Conservation (phyloP, 2,888 invertebrate genomes). For the Hecatera dysodea region DNA sequence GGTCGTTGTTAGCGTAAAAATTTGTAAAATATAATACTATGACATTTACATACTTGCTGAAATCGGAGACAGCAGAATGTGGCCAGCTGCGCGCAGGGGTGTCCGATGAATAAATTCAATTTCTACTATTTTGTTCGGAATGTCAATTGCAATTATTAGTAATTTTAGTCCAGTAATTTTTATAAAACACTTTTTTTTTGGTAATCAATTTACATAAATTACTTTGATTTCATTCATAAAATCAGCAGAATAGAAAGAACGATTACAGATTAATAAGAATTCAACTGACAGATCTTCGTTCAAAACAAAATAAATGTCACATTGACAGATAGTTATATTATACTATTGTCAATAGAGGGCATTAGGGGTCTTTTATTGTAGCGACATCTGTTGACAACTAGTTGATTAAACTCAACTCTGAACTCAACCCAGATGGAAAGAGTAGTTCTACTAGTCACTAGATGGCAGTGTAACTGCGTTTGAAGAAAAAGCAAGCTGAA, state of each 20-base stretch:
- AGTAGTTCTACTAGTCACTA: constrained; percentile 25
- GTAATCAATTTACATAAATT: constrained; percentile 6
- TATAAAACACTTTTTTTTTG: background rate
- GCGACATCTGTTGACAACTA: constrained; percentile 39
- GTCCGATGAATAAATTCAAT: constrained; percentile 77
- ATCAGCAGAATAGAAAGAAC: background rate
- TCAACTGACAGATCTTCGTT: constrained; percentile 11
- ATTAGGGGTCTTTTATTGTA: background rate
- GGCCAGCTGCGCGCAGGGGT: constrained; percentile 84
- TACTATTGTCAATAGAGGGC: constrained; percentile 24
- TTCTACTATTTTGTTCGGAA: constrained; percentile 60
- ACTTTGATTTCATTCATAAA: constrained; percentile 10
- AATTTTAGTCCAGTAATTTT: constrained; percentile 25
- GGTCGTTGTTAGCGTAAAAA: constrained; percentile 73
- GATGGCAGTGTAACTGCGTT: constrained; percentile 28
- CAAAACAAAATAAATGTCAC: background rate
- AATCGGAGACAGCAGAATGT: constrained; percentile 88
- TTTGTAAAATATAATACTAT: constrained; percentile 79
- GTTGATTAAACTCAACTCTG: background rate
- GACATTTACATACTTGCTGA: constrained; percentile 91
- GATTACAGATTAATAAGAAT: background rate
- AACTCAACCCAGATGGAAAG: background rate
- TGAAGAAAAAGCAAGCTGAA: background rate
- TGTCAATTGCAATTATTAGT: constrained; percentile 33
- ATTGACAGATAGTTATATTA: background rate